Base-by-base conservation (phyloP, 2,113 vertebrate species). In the Myotis yumanensis region DNA sequence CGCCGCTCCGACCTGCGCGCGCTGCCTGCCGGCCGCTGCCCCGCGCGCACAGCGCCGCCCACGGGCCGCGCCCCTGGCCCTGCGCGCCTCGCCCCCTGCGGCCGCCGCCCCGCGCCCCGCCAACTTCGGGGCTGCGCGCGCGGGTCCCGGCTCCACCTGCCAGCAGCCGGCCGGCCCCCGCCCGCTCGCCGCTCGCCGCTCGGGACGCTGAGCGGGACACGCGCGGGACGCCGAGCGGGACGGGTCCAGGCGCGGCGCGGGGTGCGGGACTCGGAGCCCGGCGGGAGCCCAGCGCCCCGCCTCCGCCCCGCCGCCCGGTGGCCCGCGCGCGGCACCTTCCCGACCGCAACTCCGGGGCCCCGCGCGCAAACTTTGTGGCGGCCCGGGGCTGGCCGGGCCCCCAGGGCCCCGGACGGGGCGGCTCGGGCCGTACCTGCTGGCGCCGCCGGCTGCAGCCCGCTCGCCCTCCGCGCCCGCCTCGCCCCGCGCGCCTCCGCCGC, bases 401-500 rank as follows among this genome's bases (percentile, higher is more conserved):
- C 51, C 28, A 1, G n/a, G 90, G 52, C 30, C 35, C 11, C 51
- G 71, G 92, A 83, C 40, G 52, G 81, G 68, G 89, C 79, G 48
- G 85, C 54, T 46, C 35, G 51, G 69, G 90, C 96, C 71, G 97
- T 99, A 99, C 99, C 99, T 99, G 99, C 98, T 98, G 98, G 98
- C 97, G 98, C 98, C 98, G 97, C 98, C 97, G 98, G 98, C 97
- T 98, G 98, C 97, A 99, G 98, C 98, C 98, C 98, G 98, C 98
- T 98, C 98, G 98, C 98, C 97, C 25, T 84, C 97, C 35, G 84
- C 75, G 48, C 90, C 48, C 35, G 96, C 93, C 98, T 98, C 93
- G 95, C 98, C 99, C 99, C 98, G 99, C 99, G 99, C 99, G 99
- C 98, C 97, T 98, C 98, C 98, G 98, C 98, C 96, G 98, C 98